These are phyloP conservation scores for Kudoa iwatai DNA, from an alignment of 30 jellyfish, hydroid and myxozoan species.

Conservation along the genomic window DNA sequence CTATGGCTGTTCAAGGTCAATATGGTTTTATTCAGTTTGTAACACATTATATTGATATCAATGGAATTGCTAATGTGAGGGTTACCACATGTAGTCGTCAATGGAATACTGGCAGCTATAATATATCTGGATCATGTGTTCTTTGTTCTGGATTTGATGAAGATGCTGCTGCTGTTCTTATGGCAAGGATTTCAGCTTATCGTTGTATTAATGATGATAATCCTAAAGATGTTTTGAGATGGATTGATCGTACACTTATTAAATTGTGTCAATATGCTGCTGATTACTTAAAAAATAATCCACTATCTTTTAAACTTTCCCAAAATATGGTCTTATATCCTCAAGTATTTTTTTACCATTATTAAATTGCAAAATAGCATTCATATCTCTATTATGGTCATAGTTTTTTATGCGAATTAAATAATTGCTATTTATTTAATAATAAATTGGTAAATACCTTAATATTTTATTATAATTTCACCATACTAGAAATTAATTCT, in stretches of 20 bases:
- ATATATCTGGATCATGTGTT: not conserved
- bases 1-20: conserved; percentile 90
- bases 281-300: conserved; percentile 38
- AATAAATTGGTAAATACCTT: too few relatives aligned
- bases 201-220: conserved; percentile 78
- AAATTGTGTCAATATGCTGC: conserved; percentile 55
- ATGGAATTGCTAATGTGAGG: conserved; percentile 57
- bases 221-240: conserved; percentile 62
- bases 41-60: conserved; percentile 57
- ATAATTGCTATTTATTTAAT: too few relatives aligned
- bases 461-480: too few relatives aligned
- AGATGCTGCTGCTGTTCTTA: conserved; percentile 89
- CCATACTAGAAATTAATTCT: too few relatives aligned
- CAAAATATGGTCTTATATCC: conserved; percentile 71
- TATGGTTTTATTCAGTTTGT: conserved; percentile 77
- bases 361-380: too few relatives aligned
- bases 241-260: conserved; percentile 74
- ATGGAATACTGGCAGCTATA: conserved; percentile 77
- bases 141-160: conserved; percentile 53
- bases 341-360: conserved; percentile 30
- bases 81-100: conserved; percentile 93
- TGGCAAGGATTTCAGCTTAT: conserved; percentile 82
- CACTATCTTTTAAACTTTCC: conserved; percentile 30
- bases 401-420: too few relatives aligned
- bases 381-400: not conserved